Evolutionary conservation across 2,888 invertebrate genomes (phyloP).

Genomic region (Nemotelus nigrinus): DNA sequence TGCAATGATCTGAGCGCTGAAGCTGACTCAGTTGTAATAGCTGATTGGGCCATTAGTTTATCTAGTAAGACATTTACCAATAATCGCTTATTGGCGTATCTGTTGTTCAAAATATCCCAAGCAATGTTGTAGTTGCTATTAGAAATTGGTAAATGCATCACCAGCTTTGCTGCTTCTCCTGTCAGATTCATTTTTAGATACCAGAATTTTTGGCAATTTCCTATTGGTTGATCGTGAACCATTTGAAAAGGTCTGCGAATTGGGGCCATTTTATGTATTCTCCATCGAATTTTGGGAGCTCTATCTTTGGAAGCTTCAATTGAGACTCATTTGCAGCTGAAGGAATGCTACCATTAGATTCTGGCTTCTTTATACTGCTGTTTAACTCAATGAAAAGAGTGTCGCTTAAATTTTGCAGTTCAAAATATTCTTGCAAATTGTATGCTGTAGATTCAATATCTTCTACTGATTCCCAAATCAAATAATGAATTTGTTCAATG

Average conservation of each 20-base stretch:
- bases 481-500: not conserved
- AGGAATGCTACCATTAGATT: not conserved
- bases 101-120: slow-evolving; percentile 43
- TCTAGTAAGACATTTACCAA: slow-evolving; percentile 41
- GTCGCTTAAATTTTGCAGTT: not conserved
- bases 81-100: slow-evolving; percentile 44
- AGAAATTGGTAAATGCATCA: slow-evolving; percentile 41
- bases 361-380: not conserved
- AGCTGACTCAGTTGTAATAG: slow-evolving; percentile 15
- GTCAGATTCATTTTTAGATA: slow-evolving; percentile 45
- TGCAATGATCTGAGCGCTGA: slow-evolving; percentile 8
- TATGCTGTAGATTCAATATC: not conserved
- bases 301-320: slow-evolving; percentile 19
- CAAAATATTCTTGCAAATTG: not conserved
- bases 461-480: not conserved
- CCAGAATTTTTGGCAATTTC: slow-evolving; percentile 46
- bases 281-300: slow-evolving; percentile 27
- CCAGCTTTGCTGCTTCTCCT: slow-evolving; percentile 44
- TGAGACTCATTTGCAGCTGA: not conserved
- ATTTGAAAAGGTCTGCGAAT: slow-evolving; percentile 25
- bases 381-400: not conserved
- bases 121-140: slow-evolving; percentile 46
- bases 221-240: slow-evolving; percentile 24
- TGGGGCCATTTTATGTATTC: slow-evolving; percentile 23
- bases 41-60: slow-evolving; percentile 42